Evolutionary conservation across 2,113 vertebrate species (phyloP).

Genomic region (Podilymbus podiceps): DNA sequence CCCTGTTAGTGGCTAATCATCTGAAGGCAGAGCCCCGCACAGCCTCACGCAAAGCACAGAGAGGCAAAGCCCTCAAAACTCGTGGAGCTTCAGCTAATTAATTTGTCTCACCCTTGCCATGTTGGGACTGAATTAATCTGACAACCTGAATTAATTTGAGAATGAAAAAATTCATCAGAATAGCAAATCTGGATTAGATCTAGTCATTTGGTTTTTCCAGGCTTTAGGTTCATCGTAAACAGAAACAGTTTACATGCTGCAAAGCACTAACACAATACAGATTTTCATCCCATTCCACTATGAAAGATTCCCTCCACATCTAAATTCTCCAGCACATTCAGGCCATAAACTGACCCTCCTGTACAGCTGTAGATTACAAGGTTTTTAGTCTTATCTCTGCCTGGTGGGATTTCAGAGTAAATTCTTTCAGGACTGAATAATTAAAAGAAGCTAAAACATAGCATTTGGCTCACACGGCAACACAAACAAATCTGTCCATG

Average conservation of each 20-base stretch:
- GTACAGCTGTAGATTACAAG: slow-evolving; percentile 29
- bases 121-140: not conserved
- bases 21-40: not conserved
- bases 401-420: slow-evolving; percentile 48
- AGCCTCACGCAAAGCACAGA: not conserved
- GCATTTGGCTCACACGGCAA: slow-evolving; percentile 37
- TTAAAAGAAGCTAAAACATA: slow-evolving; percentile 31
- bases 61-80: not conserved
- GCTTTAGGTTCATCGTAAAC: not conserved
- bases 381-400: slow-evolving; percentile 48
- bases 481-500: slow-evolving; percentile 56
- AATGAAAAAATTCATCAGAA: not conserved
- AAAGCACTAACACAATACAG: not conserved
- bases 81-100: not conserved
- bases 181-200: slow-evolving; percentile 13
- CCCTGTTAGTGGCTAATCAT: not conserved
- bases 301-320: not conserved
- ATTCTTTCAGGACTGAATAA: slow-evolving; percentile 53
- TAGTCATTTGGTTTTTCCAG: not conserved
- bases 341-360: slow-evolving; percentile 51
- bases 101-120: not conserved
- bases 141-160: not conserved
- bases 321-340: not conserved
- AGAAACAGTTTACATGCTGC: not conserved
- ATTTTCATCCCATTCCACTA: not conserved